These are phyloP conservation scores for Pseudomyrmex concolor DNA, from an alignment of 1,140 invertebrate genomes.

Conservation along the genomic window DNA sequence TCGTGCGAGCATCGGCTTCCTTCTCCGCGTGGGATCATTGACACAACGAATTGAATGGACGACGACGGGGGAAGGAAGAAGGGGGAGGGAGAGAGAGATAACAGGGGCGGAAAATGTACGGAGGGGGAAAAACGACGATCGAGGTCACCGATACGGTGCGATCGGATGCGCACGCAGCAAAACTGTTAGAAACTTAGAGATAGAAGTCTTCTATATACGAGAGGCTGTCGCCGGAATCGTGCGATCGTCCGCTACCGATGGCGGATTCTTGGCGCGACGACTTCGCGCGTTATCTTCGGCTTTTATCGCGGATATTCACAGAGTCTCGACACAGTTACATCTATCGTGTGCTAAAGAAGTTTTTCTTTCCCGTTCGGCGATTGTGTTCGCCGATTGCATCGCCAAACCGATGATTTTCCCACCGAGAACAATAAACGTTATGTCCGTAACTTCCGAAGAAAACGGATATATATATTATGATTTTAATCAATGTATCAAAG, in stretches of 20 bases:
- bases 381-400: slow-evolving; percentile 1
- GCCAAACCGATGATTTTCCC: background rate
- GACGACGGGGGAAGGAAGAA: background rate
- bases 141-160: slow-evolving; percentile 69
- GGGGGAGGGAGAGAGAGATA: slow-evolving; percentile 40
- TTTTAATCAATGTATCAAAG: background rate
- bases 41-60: slow-evolving; percentile 72
- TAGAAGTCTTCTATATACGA: slow-evolving; percentile 14
- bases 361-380: too few species aligned
- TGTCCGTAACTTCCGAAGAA: background rate
- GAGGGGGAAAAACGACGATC: slow-evolving; percentile 51
- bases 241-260: background rate
- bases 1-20: slow-evolving; percentile 50
- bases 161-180: slow-evolving; percentile 61
- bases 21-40: slow-evolving; percentile 67
- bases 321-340: slow-evolving; percentile 19
- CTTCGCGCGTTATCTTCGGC: background rate
- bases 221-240: slow-evolving; percentile 1
- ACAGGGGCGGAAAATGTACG: slow-evolving; percentile 19
- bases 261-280: background rate
- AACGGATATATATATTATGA: background rate
- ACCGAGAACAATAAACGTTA: background rate
- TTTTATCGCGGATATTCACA: background rate
- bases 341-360: background rate
- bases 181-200: slow-evolving; percentile 57